Percentiles rank a stretch among this genome's conserved stretches.
Evolutionary conservation across 2,888 invertebrate genomes (phyloP).

Genomic region (Loripinus fragilis): DNA sequence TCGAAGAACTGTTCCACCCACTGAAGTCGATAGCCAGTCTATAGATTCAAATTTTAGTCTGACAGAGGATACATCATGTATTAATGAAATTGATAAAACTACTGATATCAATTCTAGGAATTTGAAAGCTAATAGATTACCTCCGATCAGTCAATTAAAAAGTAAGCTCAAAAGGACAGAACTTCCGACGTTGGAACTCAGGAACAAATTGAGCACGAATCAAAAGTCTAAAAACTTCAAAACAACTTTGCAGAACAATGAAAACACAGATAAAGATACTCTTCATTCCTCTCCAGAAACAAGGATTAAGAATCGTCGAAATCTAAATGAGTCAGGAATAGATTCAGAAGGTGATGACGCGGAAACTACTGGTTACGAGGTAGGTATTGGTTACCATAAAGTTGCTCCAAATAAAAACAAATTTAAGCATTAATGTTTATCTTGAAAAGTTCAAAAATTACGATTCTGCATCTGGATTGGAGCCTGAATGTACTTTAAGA

Average conservation of each 20-base stretch:
- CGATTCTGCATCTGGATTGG: no score
- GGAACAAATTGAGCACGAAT: background rate
- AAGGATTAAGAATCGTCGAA: conserved; percentile 32
- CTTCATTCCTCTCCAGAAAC: conserved; percentile 43
- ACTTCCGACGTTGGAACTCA: background rate
- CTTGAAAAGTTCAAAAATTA: no score
- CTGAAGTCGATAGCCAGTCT: background rate
- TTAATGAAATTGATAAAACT: no score
- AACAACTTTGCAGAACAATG: background rate
- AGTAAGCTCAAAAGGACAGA: background rate
- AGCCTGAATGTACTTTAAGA: no score
- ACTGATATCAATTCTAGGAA: background rate
- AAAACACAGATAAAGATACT: conserved; percentile 21
- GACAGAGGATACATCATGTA: background rate
- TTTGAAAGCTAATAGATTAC: background rate
- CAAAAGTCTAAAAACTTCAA: background rate
- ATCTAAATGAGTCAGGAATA: conserved; percentile 48
- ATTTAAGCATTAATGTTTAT: no score
- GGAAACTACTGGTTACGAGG: conserved; percentile 21
- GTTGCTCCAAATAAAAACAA: no score
- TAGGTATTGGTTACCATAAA: background rate
- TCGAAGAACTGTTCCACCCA: background rate
- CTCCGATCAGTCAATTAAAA: background rate
- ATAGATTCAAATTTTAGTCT: conserved; percentile 1
- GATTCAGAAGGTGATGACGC: conserved; percentile 50